These are phyloP conservation scores for Coptodon rendalli DNA, from an alignment of 2,113 vertebrate species.

Conservation along the genomic window DNA sequence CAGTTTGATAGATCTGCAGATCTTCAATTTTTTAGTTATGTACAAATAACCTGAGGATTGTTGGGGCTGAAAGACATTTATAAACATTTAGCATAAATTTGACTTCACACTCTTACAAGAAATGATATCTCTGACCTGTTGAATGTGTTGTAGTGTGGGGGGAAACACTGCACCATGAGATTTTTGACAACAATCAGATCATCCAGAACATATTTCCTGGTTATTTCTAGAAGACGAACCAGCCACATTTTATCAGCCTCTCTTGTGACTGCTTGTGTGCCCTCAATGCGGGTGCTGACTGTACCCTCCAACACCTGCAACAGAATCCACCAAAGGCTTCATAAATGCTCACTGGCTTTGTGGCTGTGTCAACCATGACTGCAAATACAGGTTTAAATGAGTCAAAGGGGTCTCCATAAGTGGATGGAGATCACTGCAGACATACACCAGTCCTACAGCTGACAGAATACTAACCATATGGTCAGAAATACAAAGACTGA, in stretches of 20 bases:
- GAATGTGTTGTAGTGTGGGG: constrained; percentile 90
- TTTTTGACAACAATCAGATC: constrained; percentile 88
- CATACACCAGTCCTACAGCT: background rate
- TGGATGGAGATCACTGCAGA: background rate
- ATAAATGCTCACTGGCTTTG: background rate
- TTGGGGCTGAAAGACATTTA: too few relatives aligned
- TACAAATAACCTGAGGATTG: background rate
- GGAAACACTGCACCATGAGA: constrained; percentile 91
- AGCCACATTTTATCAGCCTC: constrained; percentile 98
- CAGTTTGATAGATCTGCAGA: background rate
- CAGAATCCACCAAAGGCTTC: background rate
- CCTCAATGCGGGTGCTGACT: constrained; percentile 86
- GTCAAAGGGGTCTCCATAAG: background rate
- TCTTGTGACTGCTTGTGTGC: constrained; percentile 87
- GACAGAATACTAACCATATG: background rate
- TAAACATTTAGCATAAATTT: rapidly evolving
- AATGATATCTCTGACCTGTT: constrained; percentile 15
- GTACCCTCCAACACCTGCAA: constrained; percentile 83
- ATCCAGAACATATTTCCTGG: constrained; percentile 88
- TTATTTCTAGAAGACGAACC: constrained; percentile 92
- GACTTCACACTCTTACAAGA: background rate
- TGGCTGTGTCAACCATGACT: background rate
- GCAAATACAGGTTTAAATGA: background rate
- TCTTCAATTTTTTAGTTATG: rapidly evolving
- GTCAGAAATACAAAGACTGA: background rate